Percentiles rank a stretch among this genome's conserved stretches.
Evolutionary conservation across 2,797 vertebrate species (phyloP).

Genomic region (Periophthalmus magnuspinnatus): DNA sequence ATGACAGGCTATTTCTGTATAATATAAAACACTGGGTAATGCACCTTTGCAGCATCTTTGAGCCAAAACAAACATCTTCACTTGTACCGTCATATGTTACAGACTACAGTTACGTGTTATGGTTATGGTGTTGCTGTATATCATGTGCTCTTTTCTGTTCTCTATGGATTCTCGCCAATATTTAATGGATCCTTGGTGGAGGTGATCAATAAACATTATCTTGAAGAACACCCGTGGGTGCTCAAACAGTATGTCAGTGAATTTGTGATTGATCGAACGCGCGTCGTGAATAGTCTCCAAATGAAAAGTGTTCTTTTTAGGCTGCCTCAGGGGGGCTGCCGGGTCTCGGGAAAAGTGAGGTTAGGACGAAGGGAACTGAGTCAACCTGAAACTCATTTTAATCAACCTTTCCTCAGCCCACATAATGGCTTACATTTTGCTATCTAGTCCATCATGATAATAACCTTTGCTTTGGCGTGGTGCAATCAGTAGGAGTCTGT

Average conservation of each 20-base stretch:
- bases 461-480: constrained; percentile 61
- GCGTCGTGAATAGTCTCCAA: constrained; percentile 23
- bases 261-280: constrained; percentile 18
- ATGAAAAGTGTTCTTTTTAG: constrained; percentile 24
- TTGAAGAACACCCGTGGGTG: constrained; percentile 6
- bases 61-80: not conserved
- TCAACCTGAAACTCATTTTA: constrained; percentile 61
- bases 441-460: constrained; percentile 69
- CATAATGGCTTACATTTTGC: constrained; percentile 61
- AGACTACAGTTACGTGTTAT: not conserved
- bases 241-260: not conserved
- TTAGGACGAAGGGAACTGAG: constrained; percentile 26
- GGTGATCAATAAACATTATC: constrained; percentile 23
- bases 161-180: not conserved
- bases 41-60: constrained; percentile 5
- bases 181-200: constrained; percentile 5
- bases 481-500: constrained; percentile 62
- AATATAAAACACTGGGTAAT: not conserved
- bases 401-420: constrained; percentile 58
- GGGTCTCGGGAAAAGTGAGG: constrained; percentile 11
- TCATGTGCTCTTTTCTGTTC: constrained; percentile 5
- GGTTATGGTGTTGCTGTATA: not conserved
- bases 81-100: constrained; percentile 5
- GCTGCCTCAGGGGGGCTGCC: constrained; percentile 1
- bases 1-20: not conserved